Conservation (phyloP, 2,113 vertebrate species). For the Acanthisitta chloris region DNA sequence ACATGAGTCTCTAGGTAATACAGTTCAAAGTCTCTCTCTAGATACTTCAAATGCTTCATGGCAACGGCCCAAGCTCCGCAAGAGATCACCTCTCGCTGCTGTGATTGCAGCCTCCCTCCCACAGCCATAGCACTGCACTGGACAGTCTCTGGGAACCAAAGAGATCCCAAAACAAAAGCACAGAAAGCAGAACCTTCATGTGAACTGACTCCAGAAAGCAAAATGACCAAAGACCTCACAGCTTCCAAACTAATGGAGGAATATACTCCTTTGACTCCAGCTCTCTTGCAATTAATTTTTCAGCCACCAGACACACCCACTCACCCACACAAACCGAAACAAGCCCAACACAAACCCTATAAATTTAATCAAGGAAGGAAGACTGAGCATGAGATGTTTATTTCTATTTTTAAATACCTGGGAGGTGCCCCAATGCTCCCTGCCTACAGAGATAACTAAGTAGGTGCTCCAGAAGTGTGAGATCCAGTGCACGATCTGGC, state of each 20-base stretch:
- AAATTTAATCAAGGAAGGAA: conserved; percentile 53
- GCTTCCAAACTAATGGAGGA: neutral
- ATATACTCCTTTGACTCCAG: neutral
- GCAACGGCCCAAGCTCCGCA: neutral
- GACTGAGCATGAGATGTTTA: conserved; percentile 3
- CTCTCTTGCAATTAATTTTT: neutral
- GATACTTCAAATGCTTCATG: neutral
- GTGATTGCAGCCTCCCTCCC: neutral
- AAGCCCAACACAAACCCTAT: conserved; percentile 3
- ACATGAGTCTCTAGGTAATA: neutral
- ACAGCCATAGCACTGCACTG: neutral
- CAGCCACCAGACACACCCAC: conserved; percentile 33
- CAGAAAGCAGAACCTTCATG: neutral
- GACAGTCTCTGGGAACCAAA: neutral
- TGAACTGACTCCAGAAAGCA: neutral
- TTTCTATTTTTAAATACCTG: conserved; percentile 58
- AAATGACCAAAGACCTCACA: neutral
- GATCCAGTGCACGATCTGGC: conserved; percentile 6
- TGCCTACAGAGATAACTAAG: neutral
- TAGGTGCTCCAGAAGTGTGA: conserved; percentile 9
- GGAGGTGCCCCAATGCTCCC: conserved; percentile 25
- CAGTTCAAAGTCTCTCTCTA: neutral
- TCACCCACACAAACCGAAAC: conserved; percentile 55
- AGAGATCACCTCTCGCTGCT: neutral
- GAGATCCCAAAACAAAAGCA: neutral